A percentile compares a stretch with the other conserved stretches of the same genome.
phyloP scores from a whole-genome alignment of 2,888 invertebrate genomes.

The Limnephilus lunatus region DNA sequence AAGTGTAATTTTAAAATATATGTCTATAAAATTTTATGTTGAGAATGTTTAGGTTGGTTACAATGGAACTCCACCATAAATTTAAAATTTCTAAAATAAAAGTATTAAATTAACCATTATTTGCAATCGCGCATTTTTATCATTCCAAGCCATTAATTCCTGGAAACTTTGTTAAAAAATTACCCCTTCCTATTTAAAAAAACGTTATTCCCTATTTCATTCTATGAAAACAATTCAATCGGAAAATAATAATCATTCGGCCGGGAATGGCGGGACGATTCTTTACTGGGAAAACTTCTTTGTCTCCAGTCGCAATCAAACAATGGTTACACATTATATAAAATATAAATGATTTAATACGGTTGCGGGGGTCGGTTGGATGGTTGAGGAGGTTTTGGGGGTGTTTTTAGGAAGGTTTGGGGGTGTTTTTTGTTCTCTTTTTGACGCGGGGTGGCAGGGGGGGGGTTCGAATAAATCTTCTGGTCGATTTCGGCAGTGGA shows the following conservation, averaged over 20 bases:
- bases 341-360: constrained; percentile 65
- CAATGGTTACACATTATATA: constrained; percentile 65
- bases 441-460: constrained; percentile 37
- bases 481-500: constrained; percentile 64
- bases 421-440: constrained; percentile 55
- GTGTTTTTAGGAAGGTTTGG: constrained; percentile 10
- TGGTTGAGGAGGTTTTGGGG: not conserved
- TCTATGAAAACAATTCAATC: constrained; percentile 52
- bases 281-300: constrained; percentile 57
- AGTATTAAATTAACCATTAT: not conserved
- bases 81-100: not conserved
- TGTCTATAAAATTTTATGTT: not conserved
- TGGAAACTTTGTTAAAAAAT: constrained; percentile 21
- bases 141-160: constrained; percentile 25
- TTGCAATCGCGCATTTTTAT: constrained; percentile 14
- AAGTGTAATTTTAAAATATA: not conserved
- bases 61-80: not conserved
- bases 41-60: not conserved
- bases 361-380: constrained; percentile 50
- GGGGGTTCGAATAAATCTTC: constrained; percentile 63
- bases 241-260: constrained; percentile 51
- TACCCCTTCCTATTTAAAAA: constrained; percentile 38
- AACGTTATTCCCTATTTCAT: constrained; percentile 7
- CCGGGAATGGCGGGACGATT: constrained; percentile 15
- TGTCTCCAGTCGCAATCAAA: constrained; percentile 61